Evolutionary conservation across 2,113 vertebrate genomes (phyloP).

Genomic region (Pristiophorus japonicus): DNA sequence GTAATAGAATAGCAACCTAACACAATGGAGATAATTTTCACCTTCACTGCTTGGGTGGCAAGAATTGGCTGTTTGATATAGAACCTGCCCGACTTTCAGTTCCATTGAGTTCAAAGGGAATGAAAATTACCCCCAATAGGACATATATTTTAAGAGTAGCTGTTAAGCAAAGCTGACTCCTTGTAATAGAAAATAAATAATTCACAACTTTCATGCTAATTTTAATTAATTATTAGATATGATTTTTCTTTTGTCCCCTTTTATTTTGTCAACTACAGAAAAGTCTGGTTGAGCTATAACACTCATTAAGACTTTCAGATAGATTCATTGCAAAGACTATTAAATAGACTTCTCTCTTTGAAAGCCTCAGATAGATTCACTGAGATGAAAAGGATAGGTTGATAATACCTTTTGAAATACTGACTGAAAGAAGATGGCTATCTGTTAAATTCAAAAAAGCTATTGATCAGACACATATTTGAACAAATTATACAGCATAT

Average conservation of each 20-base stretch:
- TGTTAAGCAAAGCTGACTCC: not conserved
- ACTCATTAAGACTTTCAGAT: not conserved
- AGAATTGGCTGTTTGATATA: not conserved
- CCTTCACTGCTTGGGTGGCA: not conserved
- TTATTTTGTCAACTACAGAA: too few species aligned
- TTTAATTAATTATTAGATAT: too few species aligned
- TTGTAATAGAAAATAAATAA: not conserved
- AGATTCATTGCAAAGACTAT: not conserved
- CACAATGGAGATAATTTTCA: not conserved
- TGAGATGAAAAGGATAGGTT: not conserved
- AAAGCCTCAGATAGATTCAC: not conserved
- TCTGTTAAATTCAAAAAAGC: not conserved
- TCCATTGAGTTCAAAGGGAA: not conserved
- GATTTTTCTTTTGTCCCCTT: too few species aligned
- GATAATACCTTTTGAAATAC: not conserved
- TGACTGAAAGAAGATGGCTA: not conserved
- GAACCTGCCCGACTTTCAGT: not conserved
- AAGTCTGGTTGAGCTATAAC: not conserved
- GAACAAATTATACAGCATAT: not conserved
- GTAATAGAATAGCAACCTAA: too few species aligned
- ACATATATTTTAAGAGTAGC: not conserved
- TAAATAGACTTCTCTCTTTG: not conserved
- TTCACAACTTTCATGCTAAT: not conserved
- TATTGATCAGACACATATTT: not conserved
- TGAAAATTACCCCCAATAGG: not conserved